phyloP scores from a whole-genome alignment of 2,797 vertebrate genomes.

The Gadopsis bispinosus region DNA sequence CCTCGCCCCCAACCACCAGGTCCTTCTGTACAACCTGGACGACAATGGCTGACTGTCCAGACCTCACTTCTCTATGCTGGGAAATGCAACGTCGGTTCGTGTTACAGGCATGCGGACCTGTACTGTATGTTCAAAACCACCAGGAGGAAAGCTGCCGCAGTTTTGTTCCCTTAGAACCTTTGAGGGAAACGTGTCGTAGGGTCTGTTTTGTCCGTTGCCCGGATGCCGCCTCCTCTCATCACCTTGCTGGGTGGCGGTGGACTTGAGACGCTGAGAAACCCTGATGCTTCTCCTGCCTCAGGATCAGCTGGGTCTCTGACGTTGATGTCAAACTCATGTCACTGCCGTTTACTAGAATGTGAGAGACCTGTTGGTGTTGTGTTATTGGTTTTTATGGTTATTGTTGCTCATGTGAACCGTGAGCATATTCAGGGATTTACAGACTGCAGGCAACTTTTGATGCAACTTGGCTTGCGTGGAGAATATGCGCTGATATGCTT shows the following conservation, averaged over 20 bases:
- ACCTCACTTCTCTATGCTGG: not conserved
- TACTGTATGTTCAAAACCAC: not conserved
- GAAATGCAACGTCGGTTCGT: not conserved
- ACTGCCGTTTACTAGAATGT: slow-evolving; percentile 59
- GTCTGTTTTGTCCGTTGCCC: not conserved
- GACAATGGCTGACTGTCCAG: slow-evolving; percentile 82
- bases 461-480: slow-evolving; percentile 54
- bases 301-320: slow-evolving; percentile 44
- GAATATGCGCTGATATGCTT: slow-evolving; percentile 44
- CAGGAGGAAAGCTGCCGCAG: not conserved
- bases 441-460: slow-evolving; percentile 44
- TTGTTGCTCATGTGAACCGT: slow-evolving; percentile 63
- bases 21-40: slow-evolving; percentile 94
- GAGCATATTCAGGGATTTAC: slow-evolving; percentile 81
- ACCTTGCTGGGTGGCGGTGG: slow-evolving; percentile 5
- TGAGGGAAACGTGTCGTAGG: not conserved
- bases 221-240: slow-evolving; percentile 7
- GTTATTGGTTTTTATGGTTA: slow-evolving; percentile 30
- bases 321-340: slow-evolving; percentile 49
- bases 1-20: slow-evolving; percentile 86
- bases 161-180: not conserved
- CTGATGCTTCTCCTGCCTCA: slow-evolving; percentile 40
- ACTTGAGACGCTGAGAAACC: slow-evolving; percentile 9
- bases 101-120: not conserved
- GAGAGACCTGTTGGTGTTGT: slow-evolving; percentile 42